phyloP scores from a whole-genome alignment of 2,797 vertebrate species.

The Staurois parvus region DNA sequence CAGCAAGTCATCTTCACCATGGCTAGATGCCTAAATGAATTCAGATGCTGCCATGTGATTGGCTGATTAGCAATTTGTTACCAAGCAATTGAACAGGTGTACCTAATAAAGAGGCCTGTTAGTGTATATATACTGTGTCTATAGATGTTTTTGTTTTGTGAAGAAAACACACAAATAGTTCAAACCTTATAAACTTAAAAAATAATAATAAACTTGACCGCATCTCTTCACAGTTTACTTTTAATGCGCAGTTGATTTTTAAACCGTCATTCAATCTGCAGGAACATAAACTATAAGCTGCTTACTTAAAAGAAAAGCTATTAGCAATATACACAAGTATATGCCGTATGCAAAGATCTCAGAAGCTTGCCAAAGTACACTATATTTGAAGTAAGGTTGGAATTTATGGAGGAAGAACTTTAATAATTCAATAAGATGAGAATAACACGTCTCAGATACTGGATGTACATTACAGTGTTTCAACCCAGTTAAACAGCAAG shows the following conservation, averaged over 20 bases:
- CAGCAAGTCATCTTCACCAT: no score
- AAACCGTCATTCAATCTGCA: not conserved
- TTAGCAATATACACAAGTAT: not conserved
- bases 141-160: no score
- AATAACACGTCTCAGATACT: constrained; percentile 1
- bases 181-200: not conserved
- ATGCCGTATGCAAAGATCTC: not conserved
- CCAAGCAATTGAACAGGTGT: no score
- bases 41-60: no score
- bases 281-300: not conserved
- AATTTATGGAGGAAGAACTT: constrained; percentile 16
- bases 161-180: not conserved
- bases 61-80: no score
- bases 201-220: not conserved
- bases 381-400: not conserved
- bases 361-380: constrained; percentile 1
- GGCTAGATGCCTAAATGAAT: no score
- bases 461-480: not conserved
- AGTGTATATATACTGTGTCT: no score
- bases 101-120: no score
- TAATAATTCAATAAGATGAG: constrained; percentile 40
- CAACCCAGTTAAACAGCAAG: not conserved
- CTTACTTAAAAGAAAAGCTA: not conserved
- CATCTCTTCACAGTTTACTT: not conserved
- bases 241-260: not conserved